Conservation (phyloP, 2,797 vertebrate genomes). For the Simalia tracyae region DNA sequence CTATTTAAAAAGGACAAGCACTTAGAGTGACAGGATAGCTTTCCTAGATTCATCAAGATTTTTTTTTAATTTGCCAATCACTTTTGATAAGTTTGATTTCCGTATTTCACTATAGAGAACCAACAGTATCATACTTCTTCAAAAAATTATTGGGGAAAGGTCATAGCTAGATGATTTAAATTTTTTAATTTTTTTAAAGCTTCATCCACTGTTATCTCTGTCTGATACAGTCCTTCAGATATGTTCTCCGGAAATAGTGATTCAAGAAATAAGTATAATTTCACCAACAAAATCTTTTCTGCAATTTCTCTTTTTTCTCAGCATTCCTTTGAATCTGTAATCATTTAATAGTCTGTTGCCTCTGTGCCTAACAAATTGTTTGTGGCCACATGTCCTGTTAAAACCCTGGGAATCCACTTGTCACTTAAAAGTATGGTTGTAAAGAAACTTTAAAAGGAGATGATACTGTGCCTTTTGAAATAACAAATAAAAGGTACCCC, state of each 20-base stretch:
- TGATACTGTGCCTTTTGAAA: not conserved
- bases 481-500: not conserved
- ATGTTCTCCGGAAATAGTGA: not conserved
- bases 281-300: not conserved
- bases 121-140: not conserved
- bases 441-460: slow-evolving; percentile 12
- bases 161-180: not conserved
- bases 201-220: not conserved
- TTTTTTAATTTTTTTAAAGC: not conserved
- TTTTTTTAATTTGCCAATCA: not conserved
- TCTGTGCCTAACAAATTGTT: not conserved
- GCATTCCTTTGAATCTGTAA: not conserved
- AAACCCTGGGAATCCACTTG: not conserved
- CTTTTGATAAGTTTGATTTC: slow-evolving; percentile 13
- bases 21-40: not conserved
- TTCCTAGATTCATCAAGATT: not conserved
- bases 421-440: slow-evolving; percentile 8
- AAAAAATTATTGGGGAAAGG: not conserved
- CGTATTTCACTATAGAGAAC: not conserved
- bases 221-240: not conserved
- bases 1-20: not conserved
- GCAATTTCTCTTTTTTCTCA: not conserved
- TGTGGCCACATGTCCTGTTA: not conserved
- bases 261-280: not conserved
- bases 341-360: not conserved